phyloP scores from a whole-genome alignment of 2,113 vertebrate species.

The Mustela lutreola region DNA sequence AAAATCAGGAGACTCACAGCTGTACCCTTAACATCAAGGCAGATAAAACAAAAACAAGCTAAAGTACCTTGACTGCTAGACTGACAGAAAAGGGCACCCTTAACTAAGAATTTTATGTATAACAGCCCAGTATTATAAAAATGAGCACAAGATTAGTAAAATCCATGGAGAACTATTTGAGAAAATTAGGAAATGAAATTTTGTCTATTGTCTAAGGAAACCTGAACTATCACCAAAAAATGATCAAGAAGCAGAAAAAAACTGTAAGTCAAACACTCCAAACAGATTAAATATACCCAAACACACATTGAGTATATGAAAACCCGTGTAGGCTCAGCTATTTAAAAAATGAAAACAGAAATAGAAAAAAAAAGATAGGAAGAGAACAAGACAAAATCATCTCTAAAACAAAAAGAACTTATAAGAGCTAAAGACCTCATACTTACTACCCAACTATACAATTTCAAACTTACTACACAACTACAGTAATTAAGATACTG shows the following conservation, averaged over 20 bases:
- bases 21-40: background rate
- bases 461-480: background rate
- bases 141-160: background rate
- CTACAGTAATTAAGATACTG: background rate
- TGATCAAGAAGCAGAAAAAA: slow-evolving; percentile 18
- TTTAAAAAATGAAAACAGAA: background rate
- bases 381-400: slow-evolving; percentile 1
- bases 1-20: background rate
- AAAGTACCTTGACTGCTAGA: background rate
- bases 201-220: background rate
- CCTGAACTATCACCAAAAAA: slow-evolving; percentile 10
- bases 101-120: background rate
- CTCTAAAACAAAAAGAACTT: slow-evolving; percentile 1
- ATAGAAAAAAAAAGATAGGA: background rate
- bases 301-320: background rate
- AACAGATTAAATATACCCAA: background rate
- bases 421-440: background rate
- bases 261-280: background rate
- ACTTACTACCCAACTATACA: background rate
- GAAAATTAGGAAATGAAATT: slow-evolving; percentile 34
- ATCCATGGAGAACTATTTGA: background rate
- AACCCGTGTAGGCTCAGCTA: background rate
- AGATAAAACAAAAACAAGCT: background rate
- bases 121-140: background rate
- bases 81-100: background rate